Base-by-base conservation (phyloP, 2,888 invertebrate species). In the Margaritifera margaritifera region DNA sequence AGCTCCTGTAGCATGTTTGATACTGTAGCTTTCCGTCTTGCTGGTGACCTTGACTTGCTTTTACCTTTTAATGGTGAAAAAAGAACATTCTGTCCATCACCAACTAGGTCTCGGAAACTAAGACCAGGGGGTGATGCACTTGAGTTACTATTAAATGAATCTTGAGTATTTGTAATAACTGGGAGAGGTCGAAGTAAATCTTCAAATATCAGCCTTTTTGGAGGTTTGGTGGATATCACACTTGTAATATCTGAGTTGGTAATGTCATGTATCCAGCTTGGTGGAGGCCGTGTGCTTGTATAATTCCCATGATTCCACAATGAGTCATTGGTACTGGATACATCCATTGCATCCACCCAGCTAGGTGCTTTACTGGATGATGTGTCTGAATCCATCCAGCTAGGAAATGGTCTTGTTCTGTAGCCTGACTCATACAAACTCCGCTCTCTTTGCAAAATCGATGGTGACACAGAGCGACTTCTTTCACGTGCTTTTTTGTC, bases 241-340 rank as follows among this genome's bases (percentile, higher is more conserved):
- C 79, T 78, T 50, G 80, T 77, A 27, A 83, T 75, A 66, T 83
- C 83, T 6, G 81, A 82, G 50, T 74, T 75, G 20, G 79, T 80
- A 53, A 81, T 72, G 25, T 77, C 81, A 61, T 82, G 69, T n/a
- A 84, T 76, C 84, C 84, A 84, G 69, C 84, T 83, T 1, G 84
- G 84, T 27, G 81, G 74, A 6, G 79, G 77, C 25, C 79, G 75
- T 0, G 78, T 75, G 5, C 75, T 76, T 52, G 80, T 71, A n/a
- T 75, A 70, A 65, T 79, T 79, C 27, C 80, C 68, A 55, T 72
- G 79, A 25, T 75, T 75, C 78, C 80, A 82, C 11, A 79, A 69
- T 4, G 75, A 71, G 56, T 82, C 80, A 18, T 66, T 69, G 11
- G 77, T 73, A 66, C 75, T 79, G 0, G 84, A 80, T 6, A 69